Evolutionary conservation across 1,140 invertebrate species (phyloP), one percentile per base, ranked within the genome.

Genomic region (Drosophila parabipectinata): DNA sequence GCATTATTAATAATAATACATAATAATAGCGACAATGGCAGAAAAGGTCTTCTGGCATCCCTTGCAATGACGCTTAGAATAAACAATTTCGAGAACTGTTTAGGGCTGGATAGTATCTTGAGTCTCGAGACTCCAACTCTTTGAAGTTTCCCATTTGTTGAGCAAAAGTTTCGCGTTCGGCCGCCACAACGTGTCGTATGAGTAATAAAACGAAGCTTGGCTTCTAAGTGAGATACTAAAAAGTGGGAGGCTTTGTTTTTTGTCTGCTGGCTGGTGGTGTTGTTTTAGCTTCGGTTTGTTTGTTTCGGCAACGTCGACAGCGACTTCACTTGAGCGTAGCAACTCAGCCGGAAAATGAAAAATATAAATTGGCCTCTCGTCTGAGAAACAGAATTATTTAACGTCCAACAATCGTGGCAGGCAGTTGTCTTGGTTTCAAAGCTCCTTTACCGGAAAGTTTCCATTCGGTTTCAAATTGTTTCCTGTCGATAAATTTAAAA

Each of bases 281-380:
- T 66, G 45, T 67, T 71, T 71, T 77, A 63, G 78, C 81, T 75
- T 84, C 63, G 77, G 79, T 71, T 78, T 85, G 74, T 85, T 80
- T 87, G 83, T 69, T 74, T 68, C 72, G 47, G 15, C 64, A 48
- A 75, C 66, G 66, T 55, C 54, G 68, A 55, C 63, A 58, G 61
- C 61, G 59, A 47, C 75, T 62, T 45, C 69, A 76, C 67, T 84
- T 79, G 60, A 84, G 67, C 74, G 77, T 61, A 81, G 71, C 72
- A 90, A 90, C 88, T 90, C 88, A 90, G 82, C 83, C 84, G 88
- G 83, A 90, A 90, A 90, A 90, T 90, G 83, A 90, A 90, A 90
- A 90, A 90, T 90, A 90, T 90, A 90, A 90, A 90, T 90, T 90
- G 88, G 85, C 75, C 72, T 61, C 72, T 55, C 61, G 74, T 61